Percentiles rank a stretch among this genome's conserved stretches.
phyloP scores from a whole-genome alignment of 2,888 invertebrate species.

The Timema podura region DNA sequence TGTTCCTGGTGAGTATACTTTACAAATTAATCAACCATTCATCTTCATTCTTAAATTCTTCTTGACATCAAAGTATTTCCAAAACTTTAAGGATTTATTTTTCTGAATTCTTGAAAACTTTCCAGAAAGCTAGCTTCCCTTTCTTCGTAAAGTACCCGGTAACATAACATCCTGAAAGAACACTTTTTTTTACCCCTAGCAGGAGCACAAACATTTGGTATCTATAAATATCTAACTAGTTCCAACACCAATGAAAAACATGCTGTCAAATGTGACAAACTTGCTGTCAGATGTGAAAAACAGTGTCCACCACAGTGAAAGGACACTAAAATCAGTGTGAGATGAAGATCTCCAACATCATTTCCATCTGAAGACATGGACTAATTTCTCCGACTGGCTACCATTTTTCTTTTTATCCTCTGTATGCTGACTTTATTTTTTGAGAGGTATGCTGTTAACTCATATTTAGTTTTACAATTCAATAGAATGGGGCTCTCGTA shows the following conservation, averaged over 20 bases:
- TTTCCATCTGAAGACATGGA: not conserved
- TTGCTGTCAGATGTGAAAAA: slow-evolving; percentile 10
- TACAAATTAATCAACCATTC: not conserved
- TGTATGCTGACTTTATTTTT: not conserved
- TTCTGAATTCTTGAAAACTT: not conserved
- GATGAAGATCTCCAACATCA: not conserved
- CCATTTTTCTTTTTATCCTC: not conserved
- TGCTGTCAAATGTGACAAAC: slow-evolving; percentile 9
- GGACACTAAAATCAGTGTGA: slow-evolving; percentile 15
- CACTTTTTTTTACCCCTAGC: not conserved
- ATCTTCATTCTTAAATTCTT: not conserved
- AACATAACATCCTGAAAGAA: slow-evolving; percentile 1
- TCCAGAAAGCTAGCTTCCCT: slow-evolving; percentile 1
- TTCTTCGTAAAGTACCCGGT: slow-evolving; percentile 2
- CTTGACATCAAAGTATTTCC: not conserved
- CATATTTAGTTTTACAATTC: not conserved
- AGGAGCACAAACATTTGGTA: not conserved
- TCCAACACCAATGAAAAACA: slow-evolving; percentile 19
- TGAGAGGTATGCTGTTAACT: not conserved
- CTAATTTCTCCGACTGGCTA: not conserved
- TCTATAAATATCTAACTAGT: not conserved
- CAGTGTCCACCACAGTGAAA: slow-evolving; percentile 19
- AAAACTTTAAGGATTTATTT: not conserved
- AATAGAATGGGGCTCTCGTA: not conserved
- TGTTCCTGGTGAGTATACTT: slow-evolving; percentile 1